Evolutionary conservation across 2,888 invertebrate species (phyloP).

Genomic region (Furcula furcula): DNA sequence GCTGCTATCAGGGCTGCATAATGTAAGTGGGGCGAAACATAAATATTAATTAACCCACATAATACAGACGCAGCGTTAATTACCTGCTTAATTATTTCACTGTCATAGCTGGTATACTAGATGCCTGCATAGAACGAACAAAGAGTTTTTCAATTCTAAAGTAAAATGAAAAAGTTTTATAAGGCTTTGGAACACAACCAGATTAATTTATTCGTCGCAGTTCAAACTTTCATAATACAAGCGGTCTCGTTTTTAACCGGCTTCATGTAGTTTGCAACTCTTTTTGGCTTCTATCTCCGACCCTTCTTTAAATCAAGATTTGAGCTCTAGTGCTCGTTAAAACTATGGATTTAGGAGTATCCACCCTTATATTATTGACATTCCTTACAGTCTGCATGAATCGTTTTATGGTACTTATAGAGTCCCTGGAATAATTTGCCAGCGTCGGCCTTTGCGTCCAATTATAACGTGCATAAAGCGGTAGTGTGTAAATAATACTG

Average conservation of each 20-base stretch:
- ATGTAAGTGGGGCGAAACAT: slow-evolving; percentile 14
- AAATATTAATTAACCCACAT: slow-evolving; percentile 18
- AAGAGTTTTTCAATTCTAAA: slow-evolving; percentile 12
- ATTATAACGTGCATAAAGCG: too few relatives aligned
- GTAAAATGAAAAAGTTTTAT: slow-evolving; percentile 27
- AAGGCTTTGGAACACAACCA: slow-evolving; percentile 31
- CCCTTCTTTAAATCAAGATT: slow-evolving; percentile 26
- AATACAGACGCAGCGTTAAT: slow-evolving; percentile 8
- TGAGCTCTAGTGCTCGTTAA: too few relatives aligned
- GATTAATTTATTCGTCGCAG: slow-evolving; percentile 42
- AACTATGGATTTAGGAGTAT: too few relatives aligned
- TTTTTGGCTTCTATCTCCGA: slow-evolving; percentile 31
- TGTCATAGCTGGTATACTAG: slow-evolving; percentile 4
- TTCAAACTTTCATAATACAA: slow-evolving; percentile 52
- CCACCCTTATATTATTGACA: too few relatives aligned
- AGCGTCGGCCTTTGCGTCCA: too few relatives aligned
- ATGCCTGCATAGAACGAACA: not conserved
- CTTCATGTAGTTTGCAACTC: slow-evolving; percentile 46
- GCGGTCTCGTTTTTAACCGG: slow-evolving; percentile 46
- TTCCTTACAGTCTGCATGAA: too few relatives aligned
- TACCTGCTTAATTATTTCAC: slow-evolving; percentile 9
- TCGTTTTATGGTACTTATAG: too few relatives aligned
- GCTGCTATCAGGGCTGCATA: slow-evolving; percentile 3
- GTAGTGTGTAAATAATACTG: too few relatives aligned
- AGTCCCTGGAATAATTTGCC: too few relatives aligned